Evolutionary conservation across 2,113 vertebrate genomes (phyloP), one percentile per base, ranked within the genome.

Genomic region (Anguilla rostrata): DNA sequence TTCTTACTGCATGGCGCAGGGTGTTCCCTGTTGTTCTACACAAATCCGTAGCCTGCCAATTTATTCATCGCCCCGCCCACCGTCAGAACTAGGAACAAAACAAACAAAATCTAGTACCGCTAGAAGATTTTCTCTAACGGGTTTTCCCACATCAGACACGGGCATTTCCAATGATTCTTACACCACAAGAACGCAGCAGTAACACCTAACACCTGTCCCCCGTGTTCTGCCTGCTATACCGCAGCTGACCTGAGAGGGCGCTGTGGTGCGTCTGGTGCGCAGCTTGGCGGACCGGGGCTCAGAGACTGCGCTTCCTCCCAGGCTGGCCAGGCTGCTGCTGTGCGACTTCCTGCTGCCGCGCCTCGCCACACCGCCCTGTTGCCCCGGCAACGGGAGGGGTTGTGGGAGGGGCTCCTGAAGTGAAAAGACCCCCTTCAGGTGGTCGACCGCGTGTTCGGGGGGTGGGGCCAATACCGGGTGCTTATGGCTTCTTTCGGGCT

Each of bases 301-400:
- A 0, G 89, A 1, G 0, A 71, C 41, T 22, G 89, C 3, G 0
- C 89, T 90, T 26, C 93, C 95, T 0, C 60, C 91, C 0, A 94
- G 83, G 87, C 94, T 96, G 90, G 90, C 93, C 88, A 92, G 86
- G 2, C 96, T 96, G 94, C 94, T 94, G 88, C 79, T 88, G 81
- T 14, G 86, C 14, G 93, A 87, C 60, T 3, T 86, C 0, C 0
- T 75, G 75, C 86, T 18, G 46, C 0, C 39, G 3, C 0, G 87
- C 56, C 29, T 87, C 0, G 0, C 89, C 43, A 63, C 56, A 0
- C 0, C 83, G 60, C 80, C 1, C 75, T 56, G 89, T 86, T 83
- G 85, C 82, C 53, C 41, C 6, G 89, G 81, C 41, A 39, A 78
- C 0, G 15, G 39, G 2, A 86, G 29, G 57, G 86, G 34, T 80